These are phyloP conservation scores for Epinotia brunnichana DNA, from an alignment of 2,888 invertebrate species.

Conservation along the genomic window DNA sequence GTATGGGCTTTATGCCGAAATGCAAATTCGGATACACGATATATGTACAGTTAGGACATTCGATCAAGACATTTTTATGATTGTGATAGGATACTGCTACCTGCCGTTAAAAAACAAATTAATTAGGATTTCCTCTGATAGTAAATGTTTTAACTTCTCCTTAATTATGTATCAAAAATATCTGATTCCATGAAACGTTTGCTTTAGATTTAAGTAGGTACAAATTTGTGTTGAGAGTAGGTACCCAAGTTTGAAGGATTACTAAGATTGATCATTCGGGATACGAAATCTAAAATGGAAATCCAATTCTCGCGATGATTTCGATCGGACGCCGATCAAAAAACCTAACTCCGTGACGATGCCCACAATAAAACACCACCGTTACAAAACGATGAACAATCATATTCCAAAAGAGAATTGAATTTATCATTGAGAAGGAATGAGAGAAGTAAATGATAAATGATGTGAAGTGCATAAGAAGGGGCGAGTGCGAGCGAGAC, in stretches of 20 bases:
- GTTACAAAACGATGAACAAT: conserved; percentile 82
- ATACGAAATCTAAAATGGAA: conserved; percentile 78
- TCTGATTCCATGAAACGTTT: background rate
- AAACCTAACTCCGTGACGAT: conserved; percentile 80
- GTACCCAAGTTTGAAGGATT: conserved; percentile 50
- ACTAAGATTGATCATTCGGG: conserved; percentile 74
- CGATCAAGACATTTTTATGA: too few species aligned
- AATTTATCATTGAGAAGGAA: conserved; percentile 82
- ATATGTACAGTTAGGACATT: too few species aligned
- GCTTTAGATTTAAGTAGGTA: background rate
- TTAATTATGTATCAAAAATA: conserved; percentile 18
- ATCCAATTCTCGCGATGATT: conserved; percentile 82
- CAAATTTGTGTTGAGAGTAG: background rate
- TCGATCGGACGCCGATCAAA: conserved; percentile 80
- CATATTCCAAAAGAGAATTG: conserved; percentile 83
- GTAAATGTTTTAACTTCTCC: background rate
- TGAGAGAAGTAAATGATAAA: conserved; percentile 82
- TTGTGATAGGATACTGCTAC: too few species aligned
- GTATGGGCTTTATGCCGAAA: too few species aligned
- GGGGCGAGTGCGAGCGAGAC: conserved; percentile 70
- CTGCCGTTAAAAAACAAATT: too few species aligned
- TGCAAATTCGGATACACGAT: too few species aligned
- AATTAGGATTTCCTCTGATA: background rate
- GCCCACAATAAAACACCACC: conserved; percentile 79
- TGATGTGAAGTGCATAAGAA: conserved; percentile 67